Evolutionary conservation across 2,888 invertebrate genomes (phyloP), one percentile per base, ranked within the genome.

Genomic region (Drosophila niveifrons): DNA sequence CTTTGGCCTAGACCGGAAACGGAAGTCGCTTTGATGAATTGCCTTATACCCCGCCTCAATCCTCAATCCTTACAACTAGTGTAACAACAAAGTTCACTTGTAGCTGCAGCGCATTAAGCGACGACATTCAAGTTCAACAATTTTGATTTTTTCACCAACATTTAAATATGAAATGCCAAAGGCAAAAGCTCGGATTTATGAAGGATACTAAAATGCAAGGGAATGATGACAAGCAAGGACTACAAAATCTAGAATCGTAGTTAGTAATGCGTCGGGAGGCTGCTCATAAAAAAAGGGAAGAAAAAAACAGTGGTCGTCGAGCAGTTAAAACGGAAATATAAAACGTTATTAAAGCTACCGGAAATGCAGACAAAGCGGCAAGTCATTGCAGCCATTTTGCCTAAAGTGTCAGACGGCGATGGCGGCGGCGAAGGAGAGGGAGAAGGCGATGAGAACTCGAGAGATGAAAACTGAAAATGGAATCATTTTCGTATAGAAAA

Each of bases 341-440:
- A 84, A 84, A 80, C 67, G 79, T 78, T 87, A 84, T 84, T 84
- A 87, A 84, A 87, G 88, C 72, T 51, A 65, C 63, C 72, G 88
- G 83, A 84, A 84, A 84, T 84, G 85, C 83, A 87, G 88, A 84
- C 88, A 87, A 87, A 84, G 82, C 73, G 82, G 71, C 79, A 84
- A 79, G 65, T 84, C 85, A 72, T 78, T 82, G 75, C 87, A 64
- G 69, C 67, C 70, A 74, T 80, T 83, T 82, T 71, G 82, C 80
- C 88, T 29, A 64, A 79, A 82, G 80, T 75, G 75, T 72, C 82
- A 72, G 70, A 78, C 82, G 64, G 53, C 66, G 72, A 61, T 53
- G 31, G 6, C 23, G 23, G 6, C 6, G 6, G 23, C 23, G 23
- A n/a, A n/a, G n/a, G n/a, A n/a, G n/a, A n/a, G n/a, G n/a, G 23